Evolutionary conservation across 1,140 invertebrate genomes (phyloP).

Genomic region (Zaprionus nigranus): DNA sequence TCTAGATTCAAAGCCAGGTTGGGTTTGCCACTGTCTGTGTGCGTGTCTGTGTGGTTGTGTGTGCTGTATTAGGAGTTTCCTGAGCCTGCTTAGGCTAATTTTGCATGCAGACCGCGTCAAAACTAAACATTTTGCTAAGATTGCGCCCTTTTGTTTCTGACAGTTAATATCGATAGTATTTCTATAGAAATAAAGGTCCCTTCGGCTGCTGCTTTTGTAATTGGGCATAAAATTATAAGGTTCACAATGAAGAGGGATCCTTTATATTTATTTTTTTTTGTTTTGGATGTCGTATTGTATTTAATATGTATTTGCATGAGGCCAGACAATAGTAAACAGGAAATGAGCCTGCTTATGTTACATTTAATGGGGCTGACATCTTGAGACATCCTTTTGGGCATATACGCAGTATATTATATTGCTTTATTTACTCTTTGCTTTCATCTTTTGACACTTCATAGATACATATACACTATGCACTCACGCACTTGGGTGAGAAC

Average conservation of each 20-base stretch:
- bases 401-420: slow-evolving; percentile 24
- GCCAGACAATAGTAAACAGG: slow-evolving; percentile 60
- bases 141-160: slow-evolving; percentile 41
- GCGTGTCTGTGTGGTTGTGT: neutral
- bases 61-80: slow-evolving; percentile 5
- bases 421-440: slow-evolving; percentile 38
- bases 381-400: slow-evolving; percentile 17
- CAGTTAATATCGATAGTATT: slow-evolving; percentile 49
- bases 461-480: slow-evolving; percentile 3
- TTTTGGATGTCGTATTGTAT: neutral
- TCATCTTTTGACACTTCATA: slow-evolving; percentile 36
- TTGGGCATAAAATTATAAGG: slow-evolving; percentile 41
- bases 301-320: slow-evolving; percentile 38
- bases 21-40: neutral
- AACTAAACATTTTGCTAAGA: slow-evolving; percentile 61
- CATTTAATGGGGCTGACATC: slow-evolving; percentile 34
- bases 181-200: slow-evolving; percentile 36
- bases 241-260: neutral
- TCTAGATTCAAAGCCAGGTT: neutral
- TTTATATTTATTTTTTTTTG: neutral
- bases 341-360: slow-evolving; percentile 47
- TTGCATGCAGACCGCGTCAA: slow-evolving; percentile 56
- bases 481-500: neutral
- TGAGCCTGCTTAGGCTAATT: slow-evolving; percentile 68
- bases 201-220: slow-evolving; percentile 35